phyloP scores from a whole-genome alignment of 92 coral and sea anemone species.

The Porites cylindrica region DNA sequence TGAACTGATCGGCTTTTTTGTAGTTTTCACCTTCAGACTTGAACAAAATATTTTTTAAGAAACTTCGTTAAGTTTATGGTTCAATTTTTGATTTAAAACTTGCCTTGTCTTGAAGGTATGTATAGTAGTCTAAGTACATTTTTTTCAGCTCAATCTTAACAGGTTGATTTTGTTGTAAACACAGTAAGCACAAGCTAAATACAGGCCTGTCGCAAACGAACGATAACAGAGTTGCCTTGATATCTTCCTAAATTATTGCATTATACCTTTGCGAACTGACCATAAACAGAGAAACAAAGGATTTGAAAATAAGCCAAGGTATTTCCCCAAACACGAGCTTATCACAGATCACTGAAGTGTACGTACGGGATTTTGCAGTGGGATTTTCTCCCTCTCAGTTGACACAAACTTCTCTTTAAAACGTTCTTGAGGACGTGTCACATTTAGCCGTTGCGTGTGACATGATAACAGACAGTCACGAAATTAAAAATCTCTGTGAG shows the following conservation, averaged over 20 bases:
- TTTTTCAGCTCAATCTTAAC: background rate
- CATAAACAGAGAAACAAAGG: background rate
- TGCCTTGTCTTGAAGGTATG: background rate
- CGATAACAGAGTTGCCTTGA: background rate
- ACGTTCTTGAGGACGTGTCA: slow-evolving; percentile 16
- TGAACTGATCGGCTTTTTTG: slow-evolving; percentile 29
- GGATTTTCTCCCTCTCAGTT: background rate
- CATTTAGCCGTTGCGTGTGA: background rate
- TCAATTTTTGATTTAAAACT: slow-evolving; percentile 11
- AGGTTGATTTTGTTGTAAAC: slow-evolving; percentile 30
- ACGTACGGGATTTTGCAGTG: background rate
- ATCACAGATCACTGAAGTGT: background rate
- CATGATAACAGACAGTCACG: background rate
- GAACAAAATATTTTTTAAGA: background rate
- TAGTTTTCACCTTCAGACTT: slow-evolving; percentile 27
- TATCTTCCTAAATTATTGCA: slow-evolving; percentile 3
- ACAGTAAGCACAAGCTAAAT: background rate
- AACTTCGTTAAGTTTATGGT: background rate
- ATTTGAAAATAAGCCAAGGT: background rate
- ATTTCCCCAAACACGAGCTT: background rate
- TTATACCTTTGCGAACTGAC: background rate
- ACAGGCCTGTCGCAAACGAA: slow-evolving; percentile 10
- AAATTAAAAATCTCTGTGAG: background rate
- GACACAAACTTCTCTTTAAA: background rate
- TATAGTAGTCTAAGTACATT: background rate